Conservation (phyloP, 2,888 invertebrate genomes). For the Thereva unica region DNA sequence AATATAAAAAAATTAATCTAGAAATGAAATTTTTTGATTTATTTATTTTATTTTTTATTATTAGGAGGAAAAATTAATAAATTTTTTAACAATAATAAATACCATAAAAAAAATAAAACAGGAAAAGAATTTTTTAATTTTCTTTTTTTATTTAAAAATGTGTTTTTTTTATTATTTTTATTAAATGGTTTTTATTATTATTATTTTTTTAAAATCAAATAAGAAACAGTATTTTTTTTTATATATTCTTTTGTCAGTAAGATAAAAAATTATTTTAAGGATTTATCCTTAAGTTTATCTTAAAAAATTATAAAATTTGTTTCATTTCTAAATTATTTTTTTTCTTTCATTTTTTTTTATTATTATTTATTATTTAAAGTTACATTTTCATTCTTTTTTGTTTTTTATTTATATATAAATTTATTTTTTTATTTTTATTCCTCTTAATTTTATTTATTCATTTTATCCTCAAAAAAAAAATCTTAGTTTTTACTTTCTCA, state of each 20-base stretch:
- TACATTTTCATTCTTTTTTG: slow-evolving; percentile 23
- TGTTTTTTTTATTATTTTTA: neutral
- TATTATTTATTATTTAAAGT: slow-evolving; percentile 21
- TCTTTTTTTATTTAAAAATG: slow-evolving; percentile 2
- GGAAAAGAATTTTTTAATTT: neutral
- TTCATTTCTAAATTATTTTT: slow-evolving; percentile 33
- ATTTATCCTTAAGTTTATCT: slow-evolving; percentile 22
- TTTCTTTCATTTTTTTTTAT: slow-evolving; percentile 26
- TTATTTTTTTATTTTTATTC: slow-evolving; percentile 15
- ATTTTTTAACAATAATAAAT: too few species aligned
- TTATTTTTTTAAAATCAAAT: neutral
- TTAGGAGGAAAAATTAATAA: too few species aligned
- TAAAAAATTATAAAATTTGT: slow-evolving; percentile 35
- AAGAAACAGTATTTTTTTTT: neutral
- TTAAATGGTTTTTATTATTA: too few species aligned
- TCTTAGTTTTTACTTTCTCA: neutral
- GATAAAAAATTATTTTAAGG: neutral
- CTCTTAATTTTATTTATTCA: too few species aligned
- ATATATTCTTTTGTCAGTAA: neutral
- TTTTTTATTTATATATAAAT: slow-evolving; percentile 27
- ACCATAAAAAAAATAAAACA: too few species aligned
- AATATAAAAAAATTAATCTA: slow-evolving; percentile 30
- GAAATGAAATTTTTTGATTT: slow-evolving; percentile 19
- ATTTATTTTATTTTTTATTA: too few species aligned
- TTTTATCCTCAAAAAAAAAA: slow-evolving; percentile 22